Conservation (phyloP, 2,113 vertebrate species). For the Urocitellus parryii region DNA sequence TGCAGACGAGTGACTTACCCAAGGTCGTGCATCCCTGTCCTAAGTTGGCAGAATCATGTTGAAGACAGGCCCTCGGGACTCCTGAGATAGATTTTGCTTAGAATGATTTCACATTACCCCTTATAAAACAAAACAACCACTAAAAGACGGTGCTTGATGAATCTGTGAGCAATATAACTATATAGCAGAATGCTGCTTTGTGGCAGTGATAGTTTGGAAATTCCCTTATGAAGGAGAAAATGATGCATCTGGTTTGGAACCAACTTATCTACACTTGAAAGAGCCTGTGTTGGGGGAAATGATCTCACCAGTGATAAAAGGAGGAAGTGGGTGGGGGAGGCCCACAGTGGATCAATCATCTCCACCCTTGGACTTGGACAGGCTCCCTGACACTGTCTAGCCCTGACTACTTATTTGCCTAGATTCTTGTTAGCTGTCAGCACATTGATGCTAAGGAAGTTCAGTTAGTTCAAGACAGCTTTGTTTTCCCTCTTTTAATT, state of each 20-base stretch:
- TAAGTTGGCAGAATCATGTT: background rate
- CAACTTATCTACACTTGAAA: conserved; percentile 41
- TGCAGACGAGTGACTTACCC: background rate
- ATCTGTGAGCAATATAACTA: background rate
- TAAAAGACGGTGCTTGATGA: background rate
- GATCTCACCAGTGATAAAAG: background rate
- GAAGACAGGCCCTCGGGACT: background rate
- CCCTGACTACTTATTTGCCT: conserved; percentile 45
- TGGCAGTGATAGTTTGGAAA: background rate
- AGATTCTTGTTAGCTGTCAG: background rate
- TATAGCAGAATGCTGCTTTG: background rate
- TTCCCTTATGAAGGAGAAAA: background rate
- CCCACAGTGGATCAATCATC: conserved; percentile 39
- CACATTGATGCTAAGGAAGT: background rate
- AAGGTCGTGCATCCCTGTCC: background rate
- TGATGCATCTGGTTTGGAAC: background rate
- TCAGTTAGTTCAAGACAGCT: background rate
- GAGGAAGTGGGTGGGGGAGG: conserved; percentile 8
- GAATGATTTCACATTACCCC: background rate
- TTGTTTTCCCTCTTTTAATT: background rate
- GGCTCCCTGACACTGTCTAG: conserved; percentile 54
- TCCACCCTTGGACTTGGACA: background rate
- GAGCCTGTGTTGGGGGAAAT: conserved; percentile 16
- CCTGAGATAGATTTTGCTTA: background rate
- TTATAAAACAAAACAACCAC: background rate